phyloP scores from a whole-genome alignment of 2,888 invertebrate genomes.

The Drosophila subquinaria region DNA sequence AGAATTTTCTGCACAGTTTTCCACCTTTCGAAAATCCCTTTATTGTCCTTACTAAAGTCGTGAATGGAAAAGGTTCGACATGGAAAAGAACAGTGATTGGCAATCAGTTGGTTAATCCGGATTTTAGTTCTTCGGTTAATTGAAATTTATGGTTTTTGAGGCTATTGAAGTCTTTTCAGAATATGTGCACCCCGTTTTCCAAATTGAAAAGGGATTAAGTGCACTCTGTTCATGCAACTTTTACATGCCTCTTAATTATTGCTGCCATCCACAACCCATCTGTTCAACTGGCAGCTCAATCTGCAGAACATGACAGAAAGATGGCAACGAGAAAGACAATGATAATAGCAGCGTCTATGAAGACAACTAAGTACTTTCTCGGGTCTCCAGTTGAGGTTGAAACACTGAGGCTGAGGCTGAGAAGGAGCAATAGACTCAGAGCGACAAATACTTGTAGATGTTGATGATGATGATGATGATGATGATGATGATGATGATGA shows the following conservation, averaged over 20 bases:
- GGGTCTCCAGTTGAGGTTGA: not conserved
- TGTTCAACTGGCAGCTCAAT: slow-evolving; percentile 38
- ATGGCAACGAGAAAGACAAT: slow-evolving; percentile 24
- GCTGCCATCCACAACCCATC: slow-evolving; percentile 28
- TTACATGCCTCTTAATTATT: slow-evolving; percentile 45
- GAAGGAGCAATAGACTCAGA: not conserved
- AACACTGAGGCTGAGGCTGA: not conserved
- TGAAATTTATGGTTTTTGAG: not conserved
- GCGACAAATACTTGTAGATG: not conserved
- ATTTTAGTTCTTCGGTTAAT: not conserved
- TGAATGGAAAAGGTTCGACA: not conserved
- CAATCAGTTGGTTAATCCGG: not conserved
- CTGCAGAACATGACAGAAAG: slow-evolving; percentile 7
- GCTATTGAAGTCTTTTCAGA: not conserved
- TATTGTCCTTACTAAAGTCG: not conserved
- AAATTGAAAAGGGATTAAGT: not conserved
- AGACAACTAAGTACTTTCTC: slow-evolving; percentile 8
- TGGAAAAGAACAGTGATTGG: not conserved
- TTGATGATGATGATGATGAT: not conserved
- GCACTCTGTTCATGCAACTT: slow-evolving; percentile 17
- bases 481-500: not conserved
- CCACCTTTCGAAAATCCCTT: not conserved
- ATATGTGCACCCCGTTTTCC: not conserved
- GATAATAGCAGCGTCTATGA: slow-evolving; percentile 7
- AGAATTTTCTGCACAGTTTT: not conserved